Percentiles rank a stretch among this genome's conserved stretches.
These are phyloP conservation scores for Pseudomyrmex pallidus DNA, from an alignment of 1,140 invertebrate genomes.

Conservation along the genomic window DNA sequence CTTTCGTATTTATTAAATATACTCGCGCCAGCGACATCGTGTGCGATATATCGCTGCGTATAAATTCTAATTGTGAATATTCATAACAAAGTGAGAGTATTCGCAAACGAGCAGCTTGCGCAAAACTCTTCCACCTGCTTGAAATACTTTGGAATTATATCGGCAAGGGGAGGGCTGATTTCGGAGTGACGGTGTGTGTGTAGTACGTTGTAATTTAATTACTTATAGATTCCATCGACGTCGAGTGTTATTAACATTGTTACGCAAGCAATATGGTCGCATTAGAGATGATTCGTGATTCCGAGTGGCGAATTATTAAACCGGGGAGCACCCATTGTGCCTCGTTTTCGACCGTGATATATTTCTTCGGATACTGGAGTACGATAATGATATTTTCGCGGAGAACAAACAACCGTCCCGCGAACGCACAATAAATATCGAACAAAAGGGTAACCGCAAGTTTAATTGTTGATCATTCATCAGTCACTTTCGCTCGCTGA, in stretches of 20 bases:
- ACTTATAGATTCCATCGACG: constrained; percentile 47
- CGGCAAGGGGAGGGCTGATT: constrained; percentile 10
- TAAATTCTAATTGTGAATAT: constrained; percentile 10
- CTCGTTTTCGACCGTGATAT: background rate
- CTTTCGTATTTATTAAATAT: too few relatives aligned
- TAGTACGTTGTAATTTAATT: constrained; percentile 48
- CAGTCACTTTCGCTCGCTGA: background rate
- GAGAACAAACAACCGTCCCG: constrained; percentile 11
- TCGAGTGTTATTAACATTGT: constrained; percentile 55
- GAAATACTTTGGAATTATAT: constrained; percentile 39
- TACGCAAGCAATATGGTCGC: constrained; percentile 41
- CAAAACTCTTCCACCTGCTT: constrained; percentile 34
- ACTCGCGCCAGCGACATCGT: too few relatives aligned
- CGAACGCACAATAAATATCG: constrained; percentile 7
- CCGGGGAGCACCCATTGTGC: constrained; percentile 6
- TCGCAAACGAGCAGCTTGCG: background rate
- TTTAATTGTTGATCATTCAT: constrained; percentile 9
- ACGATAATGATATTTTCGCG: constrained; percentile 9
- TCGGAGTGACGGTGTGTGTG: background rate
- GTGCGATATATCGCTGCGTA: too few relatives aligned
- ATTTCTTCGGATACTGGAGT: constrained; percentile 11
- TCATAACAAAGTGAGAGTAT: constrained; percentile 20
- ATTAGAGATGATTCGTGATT: constrained; percentile 45
- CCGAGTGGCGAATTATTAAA: constrained; percentile 48
- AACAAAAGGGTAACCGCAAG: background rate